Conservation (phyloP, 2,797 vertebrate species). For the Garrulus glandarius region DNA sequence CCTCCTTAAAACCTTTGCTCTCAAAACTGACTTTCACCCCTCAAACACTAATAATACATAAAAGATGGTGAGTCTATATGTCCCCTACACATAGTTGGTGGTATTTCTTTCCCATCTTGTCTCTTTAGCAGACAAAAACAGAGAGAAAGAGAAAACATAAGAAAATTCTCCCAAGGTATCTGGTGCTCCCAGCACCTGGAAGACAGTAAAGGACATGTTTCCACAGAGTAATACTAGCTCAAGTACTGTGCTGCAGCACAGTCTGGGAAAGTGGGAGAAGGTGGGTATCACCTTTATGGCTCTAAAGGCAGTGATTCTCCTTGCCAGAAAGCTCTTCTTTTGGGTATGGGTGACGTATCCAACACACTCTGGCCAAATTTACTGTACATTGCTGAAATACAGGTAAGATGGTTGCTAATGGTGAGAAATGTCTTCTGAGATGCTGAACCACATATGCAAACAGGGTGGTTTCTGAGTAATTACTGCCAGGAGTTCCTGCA, state of each 20-base stretch:
- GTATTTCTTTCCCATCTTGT: neutral
- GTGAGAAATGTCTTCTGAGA: neutral
- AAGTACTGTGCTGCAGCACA: neutral
- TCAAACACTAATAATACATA: neutral
- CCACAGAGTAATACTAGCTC: neutral
- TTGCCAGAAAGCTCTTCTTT: neutral
- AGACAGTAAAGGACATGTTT: neutral
- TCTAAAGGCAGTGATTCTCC: neutral
- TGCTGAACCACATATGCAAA: neutral
- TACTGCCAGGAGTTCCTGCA: accelerated
- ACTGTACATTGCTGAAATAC: neutral
- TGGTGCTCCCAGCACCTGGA: neutral
- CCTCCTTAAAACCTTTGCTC: neutral
- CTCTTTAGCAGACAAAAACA: neutral
- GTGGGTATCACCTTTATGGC: accelerated
- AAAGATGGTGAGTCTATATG: neutral
- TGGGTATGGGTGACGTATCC: neutral
- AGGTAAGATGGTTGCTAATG: neutral
- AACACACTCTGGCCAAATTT: neutral
- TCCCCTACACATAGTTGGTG: accelerated
- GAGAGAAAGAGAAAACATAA: neutral
- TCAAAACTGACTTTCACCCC: neutral
- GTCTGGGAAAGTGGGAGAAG: neutral
- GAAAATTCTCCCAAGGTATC: neutral
- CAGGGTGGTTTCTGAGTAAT: neutral